Conservation (phyloP, 2,113 vertebrate species). For the Cranoglanis bouderius region DNA sequence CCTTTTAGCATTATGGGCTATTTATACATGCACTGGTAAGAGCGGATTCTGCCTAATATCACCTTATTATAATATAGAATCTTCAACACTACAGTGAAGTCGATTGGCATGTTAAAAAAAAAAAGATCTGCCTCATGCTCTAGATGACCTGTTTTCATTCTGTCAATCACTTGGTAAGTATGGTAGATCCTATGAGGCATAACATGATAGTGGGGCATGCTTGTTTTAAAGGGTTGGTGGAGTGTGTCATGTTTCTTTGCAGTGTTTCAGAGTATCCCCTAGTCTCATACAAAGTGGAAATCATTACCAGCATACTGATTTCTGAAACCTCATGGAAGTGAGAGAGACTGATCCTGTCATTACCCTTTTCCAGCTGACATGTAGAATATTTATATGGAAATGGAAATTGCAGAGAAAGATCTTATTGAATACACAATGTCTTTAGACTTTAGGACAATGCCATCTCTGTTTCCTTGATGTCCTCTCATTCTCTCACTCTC, state of each 20-base stretch:
- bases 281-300: slow-evolving; percentile 53
- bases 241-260: slow-evolving; percentile 45
- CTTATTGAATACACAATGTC: background rate
- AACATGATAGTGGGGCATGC: slow-evolving; percentile 41
- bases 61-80: slow-evolving; percentile 5
- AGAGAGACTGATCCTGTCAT: slow-evolving; percentile 54
- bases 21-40: slow-evolving; percentile 23
- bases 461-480: background rate
- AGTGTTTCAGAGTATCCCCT: slow-evolving; percentile 47
- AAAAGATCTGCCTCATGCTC: slow-evolving; percentile 33
- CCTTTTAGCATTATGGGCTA: slow-evolving; percentile 22
- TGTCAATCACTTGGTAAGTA: slow-evolving; percentile 46
- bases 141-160: slow-evolving; percentile 53
- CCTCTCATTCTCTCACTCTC: background rate
- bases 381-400: background rate
- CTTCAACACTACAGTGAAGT: slow-evolving; percentile 23
- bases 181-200: slow-evolving; percentile 41
- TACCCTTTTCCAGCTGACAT: slow-evolving; percentile 14
- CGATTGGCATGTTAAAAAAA: slow-evolving; percentile 24
- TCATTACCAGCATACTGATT: slow-evolving; percentile 50
- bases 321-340: slow-evolving; percentile 39
- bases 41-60: slow-evolving; percentile 3
- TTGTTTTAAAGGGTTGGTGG: slow-evolving; percentile 26
- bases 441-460: background rate
- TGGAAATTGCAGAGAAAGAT: slow-evolving; percentile 8